Evolutionary conservation across 2,113 vertebrate genomes (phyloP), one percentile per base, ranked within the genome.

Genomic region (Aythya baeri): DNA sequence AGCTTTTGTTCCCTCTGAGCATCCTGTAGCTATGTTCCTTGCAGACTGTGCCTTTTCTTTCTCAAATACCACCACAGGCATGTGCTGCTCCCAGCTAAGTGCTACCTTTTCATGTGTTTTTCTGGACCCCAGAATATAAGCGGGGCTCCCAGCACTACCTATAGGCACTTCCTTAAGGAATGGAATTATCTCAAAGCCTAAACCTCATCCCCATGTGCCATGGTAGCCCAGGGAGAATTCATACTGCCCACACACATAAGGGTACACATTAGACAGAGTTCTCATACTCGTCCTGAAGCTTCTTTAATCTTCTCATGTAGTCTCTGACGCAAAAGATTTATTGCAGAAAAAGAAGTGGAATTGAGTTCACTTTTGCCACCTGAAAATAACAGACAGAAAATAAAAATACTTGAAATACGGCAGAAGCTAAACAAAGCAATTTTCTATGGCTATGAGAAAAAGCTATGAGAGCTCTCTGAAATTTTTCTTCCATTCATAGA

Each of bases 281-380:
- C 18, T 61, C 94, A 82, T 87, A 99, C 99, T 98, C 99, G 99
- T 59, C 98, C 98, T 93, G 98, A 98, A 72, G 98, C 98, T 89
- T 98, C 98, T 91, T 98, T 98, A 10, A 99, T 99, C 97, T 99
- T 99, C 77, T 99, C 98, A 0, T 98, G 99, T 0, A 99, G 98
- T 67, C 98, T 98, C 96, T 98, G 98, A n/a, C 98, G 98, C 67
- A 99, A 93, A 27, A 99, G 86, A 67, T 98, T 98, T 32, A 99
- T 97, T 9, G 99, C 97, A 17, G 98, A 98, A 86, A 98, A 97
- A 59, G 98, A 99, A 83, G 98, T 88, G 3, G 94, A 98, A 52
- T 31, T 44, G 2, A 96, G 34, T 23, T 76, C 95, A 4, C 50
- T 43, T 70, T 57, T 93, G 66, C 26, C 85, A 89, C 68, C 99